Evolutionary conservation across 2,113 vertebrate species (phyloP), one percentile per base, ranked within the genome.

Genomic region (Sardina pilchardus): DNA sequence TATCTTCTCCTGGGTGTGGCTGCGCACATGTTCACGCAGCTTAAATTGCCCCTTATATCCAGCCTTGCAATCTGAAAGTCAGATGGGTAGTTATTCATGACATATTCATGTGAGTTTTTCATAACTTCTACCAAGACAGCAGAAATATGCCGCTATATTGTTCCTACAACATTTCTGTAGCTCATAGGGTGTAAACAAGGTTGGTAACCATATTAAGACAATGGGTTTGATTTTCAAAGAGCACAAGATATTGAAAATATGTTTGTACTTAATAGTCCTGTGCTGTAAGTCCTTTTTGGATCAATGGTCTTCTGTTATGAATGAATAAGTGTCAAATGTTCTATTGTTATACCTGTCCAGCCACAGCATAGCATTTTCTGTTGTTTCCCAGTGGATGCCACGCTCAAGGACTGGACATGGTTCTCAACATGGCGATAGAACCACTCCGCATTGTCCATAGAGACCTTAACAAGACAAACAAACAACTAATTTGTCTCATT

Each of bases 1-100:
- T 34, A 99, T 96, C 91, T 99, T 99, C 94, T 99, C 98, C 95
- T 99, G 98, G 0, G 98, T 99, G 90, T 99, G 98, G 91, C 97
- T 99, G 59, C 98, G 97, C 85, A 99, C 93, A 91, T 99, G 98
- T 87, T 99, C 98, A 45, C 97, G 95, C 89, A 99, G 94, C 26
- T 99, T 99, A 85, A 97, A 97, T 59, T 97, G 97, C 0, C 97
- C 97, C 90, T 98, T 99, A 90, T 96, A 97, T 3, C 95, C 96
- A 4, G 97, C 97, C 71, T 97, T 96, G 0, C 98, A 99, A 82
- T 97, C 98, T 99, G 81, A 19, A 26, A 56, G 39, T 48, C 19
- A 59, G 19, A 24, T 3, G 1, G 21, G 19, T 59, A 59, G 19
- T 59, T 59, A 53, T 53, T 53, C 2, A 53, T 42, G 14, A 19